These are phyloP conservation scores for Psittacara wagleri DNA, from an alignment of 2,113 vertebrate species.

Conservation along the genomic window DNA sequence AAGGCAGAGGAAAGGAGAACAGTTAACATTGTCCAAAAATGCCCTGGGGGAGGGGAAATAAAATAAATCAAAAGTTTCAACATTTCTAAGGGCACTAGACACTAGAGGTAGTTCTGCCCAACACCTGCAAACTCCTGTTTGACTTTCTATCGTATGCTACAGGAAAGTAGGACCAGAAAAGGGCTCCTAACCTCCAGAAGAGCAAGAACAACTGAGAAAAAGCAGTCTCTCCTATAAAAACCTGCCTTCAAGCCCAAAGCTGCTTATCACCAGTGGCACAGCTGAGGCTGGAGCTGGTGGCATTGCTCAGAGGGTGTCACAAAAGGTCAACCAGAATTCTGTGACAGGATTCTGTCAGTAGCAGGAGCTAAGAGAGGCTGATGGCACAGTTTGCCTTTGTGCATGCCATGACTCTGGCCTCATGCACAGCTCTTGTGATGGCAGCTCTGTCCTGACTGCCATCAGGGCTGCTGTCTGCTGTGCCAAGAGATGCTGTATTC, in stretches of 20 bases:
- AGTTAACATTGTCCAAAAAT: neutral
- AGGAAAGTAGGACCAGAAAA: neutral
- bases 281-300: neutral
- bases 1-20: neutral
- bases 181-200: neutral
- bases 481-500: fast-evolving
- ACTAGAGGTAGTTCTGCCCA: neutral
- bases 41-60: too few species aligned
- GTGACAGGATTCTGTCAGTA: neutral
- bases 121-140: neutral
- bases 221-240: neutral
- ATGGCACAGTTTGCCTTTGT: neutral
- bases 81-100: neutral
- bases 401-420: fast-evolving
- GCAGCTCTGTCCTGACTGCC: neutral
- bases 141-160: neutral
- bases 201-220: neutral
- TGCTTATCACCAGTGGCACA: fast-evolving
- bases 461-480: neutral
- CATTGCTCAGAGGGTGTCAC: neutral
- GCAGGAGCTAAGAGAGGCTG: neutral
- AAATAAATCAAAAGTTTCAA: neutral
- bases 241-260: neutral
- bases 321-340: neutral
- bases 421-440: fast-evolving